A percentile compares a stretch with the other conserved stretches of the same genome.
Evolutionary conservation across 2,888 invertebrate genomes (phyloP).

Genomic region (Sarcophaga variegata): DNA sequence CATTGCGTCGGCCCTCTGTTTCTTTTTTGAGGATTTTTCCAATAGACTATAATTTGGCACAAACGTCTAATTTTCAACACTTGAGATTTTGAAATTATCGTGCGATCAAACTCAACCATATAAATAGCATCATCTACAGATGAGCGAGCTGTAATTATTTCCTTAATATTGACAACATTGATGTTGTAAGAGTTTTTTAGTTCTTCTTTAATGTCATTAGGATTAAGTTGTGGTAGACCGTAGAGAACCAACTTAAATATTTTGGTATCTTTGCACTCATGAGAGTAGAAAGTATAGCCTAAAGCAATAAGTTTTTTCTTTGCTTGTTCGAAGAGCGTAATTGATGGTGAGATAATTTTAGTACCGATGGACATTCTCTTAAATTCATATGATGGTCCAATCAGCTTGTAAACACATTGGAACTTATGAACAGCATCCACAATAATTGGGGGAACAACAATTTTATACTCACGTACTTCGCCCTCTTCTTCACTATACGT

Average conservation of each 20-base stretch:
- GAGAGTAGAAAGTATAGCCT: constrained; percentile 2
- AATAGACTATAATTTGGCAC: background rate
- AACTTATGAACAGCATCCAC: no score
- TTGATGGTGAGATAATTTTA: background rate
- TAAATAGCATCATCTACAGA: constrained; percentile 21
- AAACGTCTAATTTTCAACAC: constrained; percentile 23
- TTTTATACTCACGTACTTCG: no score
- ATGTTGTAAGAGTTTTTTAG: background rate
- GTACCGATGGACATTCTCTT: no score
- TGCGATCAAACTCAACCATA: constrained; percentile 31
- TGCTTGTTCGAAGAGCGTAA: background rate
- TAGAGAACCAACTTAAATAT: constrained; percentile 22
- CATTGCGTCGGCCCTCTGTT: constrained; percentile 34
- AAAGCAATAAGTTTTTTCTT: background rate
- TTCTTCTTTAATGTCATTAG: background rate
- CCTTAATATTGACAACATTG: background rate
- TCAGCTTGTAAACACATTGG: no score
- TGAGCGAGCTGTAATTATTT: constrained; percentile 13
- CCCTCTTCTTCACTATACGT: no score
- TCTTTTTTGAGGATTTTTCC: constrained; percentile 23
- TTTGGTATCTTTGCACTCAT: background rate
- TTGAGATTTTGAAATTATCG: background rate
- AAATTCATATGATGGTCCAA: no score
- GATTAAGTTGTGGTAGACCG: background rate
- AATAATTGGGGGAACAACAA: no score